Percentiles rank a stretch among this genome's conserved stretches.
Conservation (phyloP, 2,113 vertebrate species). For the Rattus norvegicus region GRCr8 NC_086035.1:7005501-7006000, state of each 20-base stretch:
- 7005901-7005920: background rate
- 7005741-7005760: background rate
- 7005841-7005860: background rate
- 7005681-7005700: background rate
- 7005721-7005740: background rate
- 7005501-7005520: constrained; percentile 5
- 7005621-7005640: background rate
- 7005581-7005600: constrained; percentile 20
- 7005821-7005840: background rate
- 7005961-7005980: background rate
- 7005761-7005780: too few relatives aligned
- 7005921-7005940: background rate
- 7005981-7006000: background rate
- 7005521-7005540: constrained; percentile 23
- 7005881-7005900: background rate
- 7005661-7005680: background rate
- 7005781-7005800: background rate
- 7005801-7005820: background rate
- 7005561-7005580: constrained; percentile 13
- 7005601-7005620: background rate
- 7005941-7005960: background rate
- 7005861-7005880: background rate
- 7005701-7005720: background rate
- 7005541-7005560: constrained; percentile 57
- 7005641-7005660: too few relatives aligned